These are phyloP conservation scores for Chromis chromis DNA, from an alignment of 2,797 vertebrate genomes.

Conservation along the genomic window DNA sequence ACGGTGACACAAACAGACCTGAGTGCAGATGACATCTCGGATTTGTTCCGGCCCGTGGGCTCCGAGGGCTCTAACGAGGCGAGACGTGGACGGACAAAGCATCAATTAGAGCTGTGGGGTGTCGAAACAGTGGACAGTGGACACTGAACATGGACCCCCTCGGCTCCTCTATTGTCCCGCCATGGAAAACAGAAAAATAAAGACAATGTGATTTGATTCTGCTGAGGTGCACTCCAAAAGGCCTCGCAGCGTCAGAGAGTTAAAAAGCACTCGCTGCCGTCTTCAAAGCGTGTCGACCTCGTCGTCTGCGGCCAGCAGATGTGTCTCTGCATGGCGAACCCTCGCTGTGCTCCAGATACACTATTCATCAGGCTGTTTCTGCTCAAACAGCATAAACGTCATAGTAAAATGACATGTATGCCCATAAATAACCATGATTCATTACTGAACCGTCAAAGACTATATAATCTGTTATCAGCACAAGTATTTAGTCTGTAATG, in stretches of 20 bases:
- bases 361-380: neutral
- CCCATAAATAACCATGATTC: neutral
- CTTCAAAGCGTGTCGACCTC: neutral
- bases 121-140: constrained; percentile 5
- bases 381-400: constrained; percentile 14
- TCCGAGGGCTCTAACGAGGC: constrained; percentile 40
- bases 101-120: constrained; percentile 39
- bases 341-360: constrained; percentile 1
- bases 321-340: neutral
- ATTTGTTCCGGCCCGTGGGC: constrained; percentile 61
- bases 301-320: too few relatives aligned
- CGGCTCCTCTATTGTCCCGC: constrained; percentile 18
- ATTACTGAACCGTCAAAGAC: neutral
- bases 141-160: constrained; percentile 34
- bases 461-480: too few relatives aligned
- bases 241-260: neutral
- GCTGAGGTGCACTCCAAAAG: constrained; percentile 51
- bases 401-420: neutral
- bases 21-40: constrained; percentile 62
- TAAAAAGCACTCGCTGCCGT: neutral
- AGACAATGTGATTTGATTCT: constrained; percentile 61
- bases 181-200: constrained; percentile 39
- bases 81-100: constrained; percentile 49
- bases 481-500: too few relatives aligned
- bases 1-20: constrained; percentile 19